Percentiles rank a stretch among this genome's conserved stretches.
Evolutionary conservation across 2,113 vertebrate species (phyloP).

Genomic region (Sigmodon hispidus): DNA sequence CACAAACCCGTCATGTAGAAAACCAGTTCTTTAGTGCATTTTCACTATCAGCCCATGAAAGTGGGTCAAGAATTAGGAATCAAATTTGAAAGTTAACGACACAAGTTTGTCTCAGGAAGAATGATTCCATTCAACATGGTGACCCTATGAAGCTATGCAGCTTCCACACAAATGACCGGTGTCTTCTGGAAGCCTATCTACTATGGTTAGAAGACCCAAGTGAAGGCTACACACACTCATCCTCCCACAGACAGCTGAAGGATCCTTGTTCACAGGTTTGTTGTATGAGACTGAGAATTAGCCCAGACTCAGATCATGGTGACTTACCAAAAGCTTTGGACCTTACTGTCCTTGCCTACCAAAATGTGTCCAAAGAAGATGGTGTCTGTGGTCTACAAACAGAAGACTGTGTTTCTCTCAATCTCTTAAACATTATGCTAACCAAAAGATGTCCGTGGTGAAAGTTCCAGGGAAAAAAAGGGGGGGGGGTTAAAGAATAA

Average conservation of each 20-base stretch:
- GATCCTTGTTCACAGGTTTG: background rate
- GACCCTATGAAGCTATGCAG: background rate
- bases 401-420: background rate
- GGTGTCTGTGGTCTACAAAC: background rate
- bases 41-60: constrained; percentile 26
- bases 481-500: background rate
- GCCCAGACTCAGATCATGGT: background rate
- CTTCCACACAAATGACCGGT: background rate
- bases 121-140: background rate
- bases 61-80: background rate
- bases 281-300: background rate
- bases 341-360: background rate
- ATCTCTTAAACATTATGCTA: background rate
- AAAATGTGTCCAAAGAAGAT: background rate
- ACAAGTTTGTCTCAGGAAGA: background rate
- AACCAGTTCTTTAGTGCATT: background rate
- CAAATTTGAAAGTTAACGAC: constrained; percentile 33
- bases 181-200: background rate
- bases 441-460: background rate
- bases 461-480: background rate
- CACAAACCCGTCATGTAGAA: constrained; percentile 72
- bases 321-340: background rate
- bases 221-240: background rate
- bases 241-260: background rate
- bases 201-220: background rate